Conservation (phyloP, 2,888 invertebrate genomes). For the Drymonia ruficornis region DNA sequence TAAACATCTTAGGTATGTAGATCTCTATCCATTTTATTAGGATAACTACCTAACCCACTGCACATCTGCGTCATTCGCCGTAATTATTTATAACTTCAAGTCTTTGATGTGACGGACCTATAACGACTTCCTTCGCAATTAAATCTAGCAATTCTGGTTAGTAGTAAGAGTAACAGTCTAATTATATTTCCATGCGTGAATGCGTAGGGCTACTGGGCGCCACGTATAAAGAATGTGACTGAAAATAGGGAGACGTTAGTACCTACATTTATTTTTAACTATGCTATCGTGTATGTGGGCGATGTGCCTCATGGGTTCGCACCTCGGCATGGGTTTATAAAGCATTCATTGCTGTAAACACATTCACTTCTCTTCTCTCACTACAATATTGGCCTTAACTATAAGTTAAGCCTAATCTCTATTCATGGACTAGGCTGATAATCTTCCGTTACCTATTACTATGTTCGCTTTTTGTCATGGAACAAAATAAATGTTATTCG, state of each 20-base stretch:
- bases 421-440: too few species aligned
- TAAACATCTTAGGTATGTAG: too few species aligned
- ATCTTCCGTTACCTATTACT: neutral
- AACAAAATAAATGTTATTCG: too few species aligned
- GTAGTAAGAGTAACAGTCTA: neutral
- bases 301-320: neutral
- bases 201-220: neutral
- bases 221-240: constrained; percentile 8
- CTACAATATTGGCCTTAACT: neutral
- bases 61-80: too few species aligned
- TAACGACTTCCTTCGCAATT: too few species aligned
- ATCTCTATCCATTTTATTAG: too few species aligned
- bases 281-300: neutral
- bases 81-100: too few species aligned
- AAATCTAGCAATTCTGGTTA: too few species aligned
- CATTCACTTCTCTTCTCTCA: neutral
- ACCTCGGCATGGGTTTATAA: neutral
- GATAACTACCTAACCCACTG: too few species aligned
- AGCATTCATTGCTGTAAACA: neutral
- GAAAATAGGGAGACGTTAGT: constrained; percentile 5
- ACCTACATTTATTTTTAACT: constrained; percentile 36
- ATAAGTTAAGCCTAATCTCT: too few species aligned
- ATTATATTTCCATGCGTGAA: neutral
- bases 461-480: too few species aligned
- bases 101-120: too few species aligned